Evolutionary conservation across 2,113 vertebrate species (phyloP).

Genomic region (Tichodroma muraria): DNA sequence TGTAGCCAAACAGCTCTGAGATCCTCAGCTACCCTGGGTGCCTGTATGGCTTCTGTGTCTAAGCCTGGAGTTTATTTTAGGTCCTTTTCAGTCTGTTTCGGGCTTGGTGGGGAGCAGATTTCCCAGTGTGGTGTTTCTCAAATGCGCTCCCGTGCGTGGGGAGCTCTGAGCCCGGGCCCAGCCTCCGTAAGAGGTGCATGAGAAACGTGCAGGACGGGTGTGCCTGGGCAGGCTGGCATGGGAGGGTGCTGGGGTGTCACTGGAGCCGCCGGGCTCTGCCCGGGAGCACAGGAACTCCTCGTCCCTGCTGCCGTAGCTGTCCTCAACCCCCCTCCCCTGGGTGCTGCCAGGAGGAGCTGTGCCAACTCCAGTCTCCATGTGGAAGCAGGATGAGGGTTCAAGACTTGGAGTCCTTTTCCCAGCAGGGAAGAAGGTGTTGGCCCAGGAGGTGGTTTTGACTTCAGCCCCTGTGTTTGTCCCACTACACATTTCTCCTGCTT

Average conservation of each 20-base stretch:
- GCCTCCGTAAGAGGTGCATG: fast-evolving
- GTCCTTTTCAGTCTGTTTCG: background rate
- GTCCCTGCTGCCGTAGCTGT: fast-evolving
- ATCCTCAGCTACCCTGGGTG: background rate
- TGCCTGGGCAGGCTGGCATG: background rate
- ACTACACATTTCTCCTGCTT: background rate
- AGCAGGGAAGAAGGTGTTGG: background rate
- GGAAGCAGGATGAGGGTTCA: background rate
- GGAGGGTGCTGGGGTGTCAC: background rate
- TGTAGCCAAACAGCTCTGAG: background rate
- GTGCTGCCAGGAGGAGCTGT: background rate
- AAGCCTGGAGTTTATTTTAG: background rate
- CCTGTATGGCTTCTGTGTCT: background rate
- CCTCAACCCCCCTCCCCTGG: no score
- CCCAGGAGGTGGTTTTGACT: background rate
- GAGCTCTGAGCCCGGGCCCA: background rate
- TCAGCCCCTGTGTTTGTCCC: background rate
- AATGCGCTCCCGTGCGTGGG: fast-evolving
- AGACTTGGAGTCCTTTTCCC: background rate
- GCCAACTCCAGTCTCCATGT: fast-evolving
- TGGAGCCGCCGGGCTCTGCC: background rate
- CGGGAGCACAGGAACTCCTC: fast-evolving
- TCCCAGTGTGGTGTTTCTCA: background rate
- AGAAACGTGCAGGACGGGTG: fast-evolving
- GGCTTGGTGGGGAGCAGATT: background rate